phyloP scores from a whole-genome alignment of 2,888 invertebrate genomes.

The Drosophila vallismaia region DNA sequence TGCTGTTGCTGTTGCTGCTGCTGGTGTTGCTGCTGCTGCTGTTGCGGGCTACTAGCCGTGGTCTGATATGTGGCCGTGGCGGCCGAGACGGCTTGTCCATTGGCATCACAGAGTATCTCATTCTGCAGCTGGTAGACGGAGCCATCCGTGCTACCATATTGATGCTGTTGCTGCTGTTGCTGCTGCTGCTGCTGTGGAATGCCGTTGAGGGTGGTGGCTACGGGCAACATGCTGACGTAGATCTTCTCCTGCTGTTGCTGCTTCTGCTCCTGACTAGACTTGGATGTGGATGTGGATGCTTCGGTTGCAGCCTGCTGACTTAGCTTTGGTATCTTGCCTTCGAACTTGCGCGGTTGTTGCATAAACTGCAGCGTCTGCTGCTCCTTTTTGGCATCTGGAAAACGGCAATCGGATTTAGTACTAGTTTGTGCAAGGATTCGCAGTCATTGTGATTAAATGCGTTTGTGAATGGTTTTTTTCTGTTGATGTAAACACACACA shows the following conservation, averaged over 20 bases:
- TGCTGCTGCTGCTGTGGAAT: conserved; percentile 76
- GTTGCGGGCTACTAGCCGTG: conserved; percentile 54
- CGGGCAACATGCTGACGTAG: conserved; percentile 79
- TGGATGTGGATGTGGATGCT: conserved; percentile 43
- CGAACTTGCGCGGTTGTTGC: conserved; percentile 82
- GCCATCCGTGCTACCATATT: conserved; percentile 78
- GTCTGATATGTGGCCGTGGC: conserved; percentile 70
- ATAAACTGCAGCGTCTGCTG: conserved; percentile 81
- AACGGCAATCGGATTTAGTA: conserved; percentile 46
- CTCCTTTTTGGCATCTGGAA: conserved; percentile 75
- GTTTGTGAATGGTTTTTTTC: conserved; percentile 18
- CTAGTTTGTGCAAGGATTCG: conserved; percentile 23
- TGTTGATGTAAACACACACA: conserved; percentile 45
- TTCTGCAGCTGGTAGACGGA: conserved; percentile 80
- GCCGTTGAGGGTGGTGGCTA: conserved; percentile 79
- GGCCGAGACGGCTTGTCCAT: conserved; percentile 67
- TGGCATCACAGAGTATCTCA: conserved; percentile 81
- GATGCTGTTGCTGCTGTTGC: conserved; percentile 65
- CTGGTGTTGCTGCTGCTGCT: conserved; percentile 53
- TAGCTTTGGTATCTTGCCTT: conserved; percentile 83
- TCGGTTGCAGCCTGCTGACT: conserved; percentile 62
- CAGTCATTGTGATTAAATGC: conserved; percentile 37
- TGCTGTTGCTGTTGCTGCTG: conserved; percentile 58
- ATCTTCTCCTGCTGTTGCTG: conserved; percentile 55
- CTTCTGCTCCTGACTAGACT: conserved; percentile 45